Evolutionary conservation across 2,888 invertebrate genomes (phyloP).

Genomic region (Zeuzera pyrina): DNA sequence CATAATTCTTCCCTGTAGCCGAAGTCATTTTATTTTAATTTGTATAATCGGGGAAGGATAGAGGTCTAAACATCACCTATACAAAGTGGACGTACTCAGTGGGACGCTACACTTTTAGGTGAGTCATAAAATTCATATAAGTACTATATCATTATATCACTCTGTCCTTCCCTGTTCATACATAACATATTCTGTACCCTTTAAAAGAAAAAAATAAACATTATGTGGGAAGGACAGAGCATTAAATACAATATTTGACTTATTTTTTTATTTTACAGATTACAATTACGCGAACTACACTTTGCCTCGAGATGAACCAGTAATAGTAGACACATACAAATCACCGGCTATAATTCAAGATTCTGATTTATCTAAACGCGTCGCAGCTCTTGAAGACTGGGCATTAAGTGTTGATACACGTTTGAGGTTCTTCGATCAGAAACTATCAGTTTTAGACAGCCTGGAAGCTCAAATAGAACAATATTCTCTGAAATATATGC

Average conservation of each 20-base stretch:
- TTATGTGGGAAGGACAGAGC: conserved; percentile 67
- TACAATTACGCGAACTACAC: conserved; percentile 38
- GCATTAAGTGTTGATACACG: conserved; percentile 67
- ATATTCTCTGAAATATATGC: conserved; percentile 69
- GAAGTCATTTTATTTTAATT: conserved; percentile 1
- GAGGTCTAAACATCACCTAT: conserved; percentile 62
- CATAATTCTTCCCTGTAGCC: conserved; percentile 48
- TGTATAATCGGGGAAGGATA: conserved; percentile 58
- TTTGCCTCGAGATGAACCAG: conserved; percentile 24
- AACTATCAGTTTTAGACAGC: conserved; percentile 62
- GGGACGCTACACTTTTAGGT: conserved; percentile 64
- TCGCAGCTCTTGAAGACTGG: conserved; percentile 57
- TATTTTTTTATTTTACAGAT: conserved; percentile 36
- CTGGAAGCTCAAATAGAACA: conserved; percentile 60
- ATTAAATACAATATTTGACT: conserved; percentile 10
- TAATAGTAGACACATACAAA: conserved; percentile 36
- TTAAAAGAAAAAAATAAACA: conserved; percentile 16
- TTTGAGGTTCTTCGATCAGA: conserved; percentile 69
- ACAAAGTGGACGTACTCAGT: conserved; percentile 52
- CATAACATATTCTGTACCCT: conserved; percentile 15
- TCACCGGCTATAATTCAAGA: conserved; percentile 43
- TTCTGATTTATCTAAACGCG: conserved; percentile 38
- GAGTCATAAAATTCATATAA: conserved; percentile 43
- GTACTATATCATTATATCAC: conserved; percentile 38
- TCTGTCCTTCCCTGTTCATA: conserved; percentile 77